These are phyloP conservation scores for Chalcosyrphus nemorum DNA, from an alignment of 2,888 invertebrate genomes.

Conservation along the genomic window DNA sequence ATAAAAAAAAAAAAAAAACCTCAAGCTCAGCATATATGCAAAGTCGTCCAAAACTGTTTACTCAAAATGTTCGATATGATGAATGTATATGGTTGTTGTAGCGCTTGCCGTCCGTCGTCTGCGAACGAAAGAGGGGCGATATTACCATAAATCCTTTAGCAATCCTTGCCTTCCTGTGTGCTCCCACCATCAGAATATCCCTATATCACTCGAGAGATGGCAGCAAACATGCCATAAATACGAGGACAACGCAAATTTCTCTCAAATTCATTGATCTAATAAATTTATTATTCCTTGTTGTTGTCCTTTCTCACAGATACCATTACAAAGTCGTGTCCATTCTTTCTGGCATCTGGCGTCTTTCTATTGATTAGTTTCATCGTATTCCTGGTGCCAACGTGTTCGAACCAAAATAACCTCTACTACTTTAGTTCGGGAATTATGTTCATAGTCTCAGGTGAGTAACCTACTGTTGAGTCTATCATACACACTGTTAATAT, in stretches of 20 bases:
- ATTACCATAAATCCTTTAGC: conserved; percentile 67
- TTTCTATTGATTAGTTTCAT: conserved; percentile 90
- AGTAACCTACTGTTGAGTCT: conserved; percentile 75
- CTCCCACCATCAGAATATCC: conserved; percentile 4
- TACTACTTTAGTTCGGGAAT: conserved; percentile 94
- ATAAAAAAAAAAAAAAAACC: too few species aligned
- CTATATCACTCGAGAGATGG: conserved; percentile 43
- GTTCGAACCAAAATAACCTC: conserved; percentile 87
- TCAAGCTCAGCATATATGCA: conserved; percentile 62
- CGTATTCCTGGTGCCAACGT: conserved; percentile 91
- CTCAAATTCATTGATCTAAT: conserved; percentile 62
- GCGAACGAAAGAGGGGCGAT: conserved; percentile 6
- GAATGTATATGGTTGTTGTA: conserved; percentile 53
- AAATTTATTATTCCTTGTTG: conserved; percentile 40
- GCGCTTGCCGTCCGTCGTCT: conserved; percentile 23
- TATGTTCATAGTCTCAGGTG: conserved; percentile 94
- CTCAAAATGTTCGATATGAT: conserved; percentile 67
- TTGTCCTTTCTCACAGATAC: conserved; percentile 86
- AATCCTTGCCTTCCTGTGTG: not conserved
- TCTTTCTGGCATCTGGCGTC: conserved; percentile 89
- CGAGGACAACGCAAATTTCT: conserved; percentile 43
- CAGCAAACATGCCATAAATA: conserved; percentile 64
- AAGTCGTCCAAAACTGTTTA: conserved; percentile 67
- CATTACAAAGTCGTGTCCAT: conserved; percentile 92
- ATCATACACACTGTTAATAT: not conserved